phyloP scores from a whole-genome alignment of 2,888 invertebrate species.

The Cantharis nigra region DNA sequence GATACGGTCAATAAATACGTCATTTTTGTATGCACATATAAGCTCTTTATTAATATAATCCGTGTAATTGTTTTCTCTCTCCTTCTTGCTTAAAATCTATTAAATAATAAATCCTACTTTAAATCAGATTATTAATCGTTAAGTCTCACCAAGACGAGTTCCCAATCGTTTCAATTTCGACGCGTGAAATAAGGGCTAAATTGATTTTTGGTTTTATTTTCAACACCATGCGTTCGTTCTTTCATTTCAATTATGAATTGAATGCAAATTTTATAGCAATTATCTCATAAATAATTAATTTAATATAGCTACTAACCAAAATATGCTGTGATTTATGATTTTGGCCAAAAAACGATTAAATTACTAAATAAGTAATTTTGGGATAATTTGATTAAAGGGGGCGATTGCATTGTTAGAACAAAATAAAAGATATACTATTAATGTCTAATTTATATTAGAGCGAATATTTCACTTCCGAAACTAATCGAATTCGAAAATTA shows the following conservation, averaged over 20 bases:
- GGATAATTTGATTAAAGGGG: too few species aligned
- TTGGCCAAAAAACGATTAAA: too few species aligned
- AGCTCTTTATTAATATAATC: conserved; percentile 24
- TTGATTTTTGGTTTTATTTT: conserved; percentile 27
- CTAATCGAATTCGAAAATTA: too few species aligned
- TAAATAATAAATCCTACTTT: conserved; percentile 15
- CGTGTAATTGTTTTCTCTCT: conserved; percentile 25
- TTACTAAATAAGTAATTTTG: too few species aligned
- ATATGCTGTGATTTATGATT: not conserved
- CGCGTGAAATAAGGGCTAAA: conserved; percentile 34
- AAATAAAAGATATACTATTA: too few species aligned
- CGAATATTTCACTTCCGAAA: too few species aligned
- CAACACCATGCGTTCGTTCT: not conserved
- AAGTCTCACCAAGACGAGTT: conserved; percentile 12
- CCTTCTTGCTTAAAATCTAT: conserved; percentile 5
- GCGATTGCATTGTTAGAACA: too few species aligned
- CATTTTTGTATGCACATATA: conserved; percentile 11
- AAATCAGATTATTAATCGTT: conserved; percentile 7
- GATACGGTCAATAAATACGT: conserved; percentile 22
- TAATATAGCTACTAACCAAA: not conserved
- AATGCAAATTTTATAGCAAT: not conserved
- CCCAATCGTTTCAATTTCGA: conserved; percentile 20
- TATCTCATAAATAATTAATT: not conserved
- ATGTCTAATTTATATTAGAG: too few species aligned
- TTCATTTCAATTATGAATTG: not conserved